Evolutionary conservation across 2,888 invertebrate genomes (phyloP), one percentile per base, ranked within the genome.

Genomic region (Ophion costatus): DNA sequence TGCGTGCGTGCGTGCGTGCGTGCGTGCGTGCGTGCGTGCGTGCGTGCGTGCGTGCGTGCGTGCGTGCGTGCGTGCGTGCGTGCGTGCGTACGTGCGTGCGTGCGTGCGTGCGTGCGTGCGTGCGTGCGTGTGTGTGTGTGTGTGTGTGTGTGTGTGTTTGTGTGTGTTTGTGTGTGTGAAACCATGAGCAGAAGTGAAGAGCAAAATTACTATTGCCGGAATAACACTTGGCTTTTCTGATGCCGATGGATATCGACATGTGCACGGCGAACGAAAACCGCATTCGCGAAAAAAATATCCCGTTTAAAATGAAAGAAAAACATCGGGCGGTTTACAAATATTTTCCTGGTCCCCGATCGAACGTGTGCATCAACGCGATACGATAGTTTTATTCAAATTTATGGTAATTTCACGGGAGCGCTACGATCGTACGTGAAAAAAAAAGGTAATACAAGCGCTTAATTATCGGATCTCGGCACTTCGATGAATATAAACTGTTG

Each of bases 381-480:
- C 73, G 64, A 80, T 77, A 80, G 69, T 84, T 84, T 78, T 78
- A 84, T 84, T 81, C 84, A 84, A 84, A 84, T 84, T 81, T 81
- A 81, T 84, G 84, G 77, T 75, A 83, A 84, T 81, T 82, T 61
- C 51, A 67, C 20, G 38, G 38, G n/a, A n/a, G 45, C 45, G 56
- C 66, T 73, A 24, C 67, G 73, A 56, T 51, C 56, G 67, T 70
- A 42, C 45, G 76, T 57, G 59, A 73, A 78, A 73, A 73, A 61
- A 29, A 29, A 29, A 29, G 66, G 51, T 69, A 73, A 77, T 77
- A 73, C 63, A 38, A 56, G 33, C 29, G 20, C 38, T 24, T 29
- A 29, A 14, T 51, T 57, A 20, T 45, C 51, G 57, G 38, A 42
- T 63, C 56, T 42, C 22, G 64, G 57, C 56, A 29, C 45, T 67